Evolutionary conservation across 2,113 vertebrate species (phyloP).

Genomic region (Axis porcinus): DNA sequence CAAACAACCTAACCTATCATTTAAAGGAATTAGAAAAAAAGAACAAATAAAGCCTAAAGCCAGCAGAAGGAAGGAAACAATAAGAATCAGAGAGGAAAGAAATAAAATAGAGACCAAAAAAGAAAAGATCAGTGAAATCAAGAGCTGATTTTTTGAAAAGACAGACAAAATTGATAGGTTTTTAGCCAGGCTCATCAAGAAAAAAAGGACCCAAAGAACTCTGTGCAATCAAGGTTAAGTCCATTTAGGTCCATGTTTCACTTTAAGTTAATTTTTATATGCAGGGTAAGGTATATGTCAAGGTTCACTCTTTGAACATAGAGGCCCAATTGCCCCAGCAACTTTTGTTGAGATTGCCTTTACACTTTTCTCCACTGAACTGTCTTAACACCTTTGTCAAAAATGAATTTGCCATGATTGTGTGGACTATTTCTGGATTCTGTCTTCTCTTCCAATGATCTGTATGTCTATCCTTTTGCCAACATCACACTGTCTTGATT

Average conservation of each 20-base stretch:
- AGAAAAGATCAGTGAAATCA: background rate
- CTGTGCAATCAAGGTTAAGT: background rate
- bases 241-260: background rate
- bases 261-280: background rate
- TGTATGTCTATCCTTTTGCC: background rate
- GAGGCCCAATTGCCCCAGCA: background rate
- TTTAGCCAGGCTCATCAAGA: background rate
- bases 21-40: background rate
- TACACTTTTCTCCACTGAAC: background rate
- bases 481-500: background rate
- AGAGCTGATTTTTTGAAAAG: background rate
- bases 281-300: background rate
- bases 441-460: background rate
- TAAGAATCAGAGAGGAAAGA: background rate
- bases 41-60: background rate
- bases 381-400: background rate
- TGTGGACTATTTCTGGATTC: background rate
- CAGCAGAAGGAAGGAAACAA: background rate
- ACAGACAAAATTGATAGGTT: background rate
- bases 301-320: background rate
- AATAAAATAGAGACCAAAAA: background rate
- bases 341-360: background rate
- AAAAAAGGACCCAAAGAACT: background rate
- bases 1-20: background rate
- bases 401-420: background rate